phyloP scores from a whole-genome alignment of 2,888 invertebrate species.

The Leptogaster cylindrica region DNA sequence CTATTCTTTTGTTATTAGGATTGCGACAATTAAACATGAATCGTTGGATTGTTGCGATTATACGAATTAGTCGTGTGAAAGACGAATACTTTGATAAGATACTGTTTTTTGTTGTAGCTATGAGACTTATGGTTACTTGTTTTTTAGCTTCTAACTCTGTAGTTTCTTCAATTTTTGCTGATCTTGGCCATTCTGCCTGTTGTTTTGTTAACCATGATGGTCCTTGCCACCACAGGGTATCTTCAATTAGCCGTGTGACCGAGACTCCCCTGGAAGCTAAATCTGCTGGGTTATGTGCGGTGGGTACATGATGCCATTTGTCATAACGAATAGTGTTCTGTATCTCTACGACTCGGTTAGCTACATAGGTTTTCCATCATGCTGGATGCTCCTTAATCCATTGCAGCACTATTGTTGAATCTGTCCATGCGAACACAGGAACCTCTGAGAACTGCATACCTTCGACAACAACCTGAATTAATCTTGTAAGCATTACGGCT shows the following conservation, averaged over 20 bases:
- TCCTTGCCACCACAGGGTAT: background rate
- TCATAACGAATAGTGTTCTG: too few species aligned
- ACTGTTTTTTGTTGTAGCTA: background rate
- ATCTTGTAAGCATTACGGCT: too few species aligned
- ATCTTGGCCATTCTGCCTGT: background rate
- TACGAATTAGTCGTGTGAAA: background rate
- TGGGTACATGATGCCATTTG: background rate
- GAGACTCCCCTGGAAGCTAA: background rate
- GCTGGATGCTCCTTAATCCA: too few species aligned
- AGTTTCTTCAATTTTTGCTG: background rate
- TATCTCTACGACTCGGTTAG: too few species aligned
- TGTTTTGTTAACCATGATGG: background rate
- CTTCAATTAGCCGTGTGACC: background rate
- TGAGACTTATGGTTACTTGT: background rate
- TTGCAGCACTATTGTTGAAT: too few species aligned
- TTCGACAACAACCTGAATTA: too few species aligned
- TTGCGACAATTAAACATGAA: background rate
- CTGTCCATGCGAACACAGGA: too few species aligned
- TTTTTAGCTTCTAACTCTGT: background rate
- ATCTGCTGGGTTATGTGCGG: too few species aligned
- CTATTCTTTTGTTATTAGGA: background rate
- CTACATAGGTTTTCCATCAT: too few species aligned
- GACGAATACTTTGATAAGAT: background rate
- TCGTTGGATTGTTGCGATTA: background rate
- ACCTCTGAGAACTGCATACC: too few species aligned